Evolutionary conservation across 1,140 invertebrate genomes (phyloP), one percentile per base, ranked within the genome.

Genomic region (Penaeus chinensis): DNA sequence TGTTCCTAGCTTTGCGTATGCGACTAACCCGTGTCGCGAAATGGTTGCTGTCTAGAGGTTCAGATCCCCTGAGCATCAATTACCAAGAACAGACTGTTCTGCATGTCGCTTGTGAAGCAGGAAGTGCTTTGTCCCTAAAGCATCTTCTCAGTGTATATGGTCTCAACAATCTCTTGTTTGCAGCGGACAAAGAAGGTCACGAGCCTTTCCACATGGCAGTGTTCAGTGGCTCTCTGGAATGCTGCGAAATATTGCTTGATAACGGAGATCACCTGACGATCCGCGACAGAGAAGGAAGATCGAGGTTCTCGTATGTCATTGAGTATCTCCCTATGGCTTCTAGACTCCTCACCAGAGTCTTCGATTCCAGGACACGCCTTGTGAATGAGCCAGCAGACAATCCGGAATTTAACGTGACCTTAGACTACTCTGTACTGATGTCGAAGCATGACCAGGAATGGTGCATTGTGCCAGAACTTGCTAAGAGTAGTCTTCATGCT

Each of bases 241-340:
- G 86, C 27, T 82, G 81, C 27, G 76, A 88, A 77, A 83, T 88
- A 66, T 60, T 88, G 13, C 63, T 88, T 54, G 42, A 42, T 7
- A 88, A 88, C 47, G 86, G 86, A 13, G 86, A 88, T 66, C 86
- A 88, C 66, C 77, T 88, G 19, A 83, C 86, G 37, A 82, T 37
- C 32, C 24, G n/a, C 3, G 71, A 88, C 42, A 27, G n/a, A 19
- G 66, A 80, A 32, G 86, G 86, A 27, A 77, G 19, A 76, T 47
- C 86, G 24, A 74, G 80, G 63, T 88, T 79, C 63, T 88, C 79
- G 0, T 24, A 82, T n/a, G 66, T 88, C 22, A 37, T 88, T 1
- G 78, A 83, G 62, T 82, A 88, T 61, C 81, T 88, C 37, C 86
- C 86, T n/a, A 71, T 65, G 13, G 86, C 86, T 24, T 76, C 76